Percentiles rank a stretch among this genome's conserved stretches.
Conservation (phyloP, 2,113 vertebrate species). For the Myrmecophaga tridactyla region DNA sequence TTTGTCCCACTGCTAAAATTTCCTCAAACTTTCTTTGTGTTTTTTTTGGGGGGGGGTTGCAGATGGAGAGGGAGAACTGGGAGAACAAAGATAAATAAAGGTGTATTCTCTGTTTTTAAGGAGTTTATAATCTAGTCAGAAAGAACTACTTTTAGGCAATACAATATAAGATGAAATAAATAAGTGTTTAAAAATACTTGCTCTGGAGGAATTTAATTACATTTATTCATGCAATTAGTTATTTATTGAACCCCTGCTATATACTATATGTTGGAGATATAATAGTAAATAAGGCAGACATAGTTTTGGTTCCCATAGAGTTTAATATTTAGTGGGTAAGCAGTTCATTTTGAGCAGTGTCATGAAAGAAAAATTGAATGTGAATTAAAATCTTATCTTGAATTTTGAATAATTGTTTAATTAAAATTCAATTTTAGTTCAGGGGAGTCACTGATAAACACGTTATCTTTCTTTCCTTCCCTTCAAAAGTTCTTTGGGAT, state of each 20-base stretch:
- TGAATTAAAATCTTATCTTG: slow-evolving; percentile 5
- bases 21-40: neutral
- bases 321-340: neutral
- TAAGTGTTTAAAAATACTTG: neutral
- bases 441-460: neutral
- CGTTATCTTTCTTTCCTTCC: neutral
- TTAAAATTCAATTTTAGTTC: slow-evolving; percentile 26
- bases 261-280: neutral
- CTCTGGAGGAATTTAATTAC: neutral
- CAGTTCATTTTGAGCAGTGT: slow-evolving; percentile 13
- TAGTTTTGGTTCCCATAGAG: slow-evolving; percentile 6
- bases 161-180: neutral
- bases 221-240: neutral
- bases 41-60: neutral
- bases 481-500: slow-evolving; percentile 10
- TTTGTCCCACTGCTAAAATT: neutral
- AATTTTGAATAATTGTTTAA: slow-evolving; percentile 31
- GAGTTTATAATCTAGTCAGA: neutral
- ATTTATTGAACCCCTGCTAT: neutral
- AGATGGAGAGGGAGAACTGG: neutral
- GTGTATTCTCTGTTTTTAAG: neutral
- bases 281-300: neutral
- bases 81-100: neutral
- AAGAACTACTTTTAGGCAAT: neutral
- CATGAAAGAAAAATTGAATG: neutral